A percentile compares a stretch with the other conserved stretches of the same genome.
These are phyloP conservation scores for Maniola hyperantus DNA, from an alignment of 2,888 invertebrate species.

Conservation along the genomic window DNA sequence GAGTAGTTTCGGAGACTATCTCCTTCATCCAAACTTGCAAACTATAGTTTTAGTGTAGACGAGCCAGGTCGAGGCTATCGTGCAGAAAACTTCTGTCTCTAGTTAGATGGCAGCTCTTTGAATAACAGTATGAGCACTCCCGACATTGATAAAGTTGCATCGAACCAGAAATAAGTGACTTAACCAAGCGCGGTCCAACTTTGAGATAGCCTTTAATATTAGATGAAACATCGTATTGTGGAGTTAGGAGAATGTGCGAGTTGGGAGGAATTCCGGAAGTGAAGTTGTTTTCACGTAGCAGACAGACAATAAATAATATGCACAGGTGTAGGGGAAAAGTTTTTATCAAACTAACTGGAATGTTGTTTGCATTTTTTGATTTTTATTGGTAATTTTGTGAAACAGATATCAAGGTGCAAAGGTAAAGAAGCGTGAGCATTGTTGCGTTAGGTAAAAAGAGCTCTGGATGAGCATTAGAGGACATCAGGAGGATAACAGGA, in stretches of 20 bases:
- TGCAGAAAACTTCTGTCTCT: background rate
- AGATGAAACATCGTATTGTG: conserved; percentile 44
- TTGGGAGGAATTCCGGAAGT: conserved; percentile 38
- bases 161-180: conserved; percentile 56
- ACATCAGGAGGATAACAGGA: no score
- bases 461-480: no score
- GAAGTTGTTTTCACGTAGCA: conserved; percentile 38
- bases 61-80: background rate
- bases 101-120: background rate
- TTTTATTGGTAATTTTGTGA: background rate
- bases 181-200: conserved; percentile 49
- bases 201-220: conserved; percentile 51
- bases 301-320: conserved; percentile 35
- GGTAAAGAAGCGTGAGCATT: no score
- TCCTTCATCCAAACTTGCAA: no score
- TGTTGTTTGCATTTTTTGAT: background rate
- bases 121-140: conserved; percentile 45
- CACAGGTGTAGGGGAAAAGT: conserved; percentile 42
- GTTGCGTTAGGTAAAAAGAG: no score
- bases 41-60: no score
- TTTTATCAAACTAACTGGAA: conserved; percentile 29
- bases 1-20: no score
- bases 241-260: conserved; percentile 40
- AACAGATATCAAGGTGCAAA: background rate
- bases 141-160: conserved; percentile 61